These are phyloP conservation scores for Brachionus paranguensis DNA, from an alignment of 1,140 invertebrate species.

Conservation along the genomic window DNA sequence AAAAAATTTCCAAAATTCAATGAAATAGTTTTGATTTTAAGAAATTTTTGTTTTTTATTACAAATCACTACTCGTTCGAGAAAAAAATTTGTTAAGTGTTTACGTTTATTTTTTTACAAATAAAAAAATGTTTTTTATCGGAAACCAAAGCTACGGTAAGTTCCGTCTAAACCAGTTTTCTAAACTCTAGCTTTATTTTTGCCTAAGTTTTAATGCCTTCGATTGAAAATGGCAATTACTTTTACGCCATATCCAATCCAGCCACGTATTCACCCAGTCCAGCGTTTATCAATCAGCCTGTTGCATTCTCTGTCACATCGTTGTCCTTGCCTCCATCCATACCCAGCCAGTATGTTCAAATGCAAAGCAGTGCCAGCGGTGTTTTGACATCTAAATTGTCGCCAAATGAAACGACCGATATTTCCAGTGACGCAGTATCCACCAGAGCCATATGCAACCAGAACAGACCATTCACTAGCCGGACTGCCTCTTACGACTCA, in stretches of 20 bases:
- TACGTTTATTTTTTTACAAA: not conserved
- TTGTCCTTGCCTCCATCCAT: not conserved
- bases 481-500: not conserved
- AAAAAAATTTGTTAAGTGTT: slow-evolving; percentile 25
- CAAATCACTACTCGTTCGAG: not conserved
- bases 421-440: not conserved
- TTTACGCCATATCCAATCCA: slow-evolving; percentile 7
- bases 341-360: not conserved
- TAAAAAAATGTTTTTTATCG: slow-evolving; percentile 24
- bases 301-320: not conserved
- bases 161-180: not conserved
- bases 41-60: not conserved
- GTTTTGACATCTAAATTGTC: not conserved
- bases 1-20: slow-evolving; percentile 5
- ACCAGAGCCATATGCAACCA: not conserved
- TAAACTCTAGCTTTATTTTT: not conserved
- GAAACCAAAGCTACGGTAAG: slow-evolving; percentile 30
- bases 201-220: not conserved
- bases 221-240: not conserved
- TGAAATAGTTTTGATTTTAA: slow-evolving; percentile 15
- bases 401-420: not conserved
- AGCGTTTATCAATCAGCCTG: not conserved
- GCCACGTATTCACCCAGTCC: not conserved
- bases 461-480: not conserved
- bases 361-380: not conserved